phyloP scores from a whole-genome alignment of 2,888 invertebrate species.

The Nemapogon koenigi region DNA sequence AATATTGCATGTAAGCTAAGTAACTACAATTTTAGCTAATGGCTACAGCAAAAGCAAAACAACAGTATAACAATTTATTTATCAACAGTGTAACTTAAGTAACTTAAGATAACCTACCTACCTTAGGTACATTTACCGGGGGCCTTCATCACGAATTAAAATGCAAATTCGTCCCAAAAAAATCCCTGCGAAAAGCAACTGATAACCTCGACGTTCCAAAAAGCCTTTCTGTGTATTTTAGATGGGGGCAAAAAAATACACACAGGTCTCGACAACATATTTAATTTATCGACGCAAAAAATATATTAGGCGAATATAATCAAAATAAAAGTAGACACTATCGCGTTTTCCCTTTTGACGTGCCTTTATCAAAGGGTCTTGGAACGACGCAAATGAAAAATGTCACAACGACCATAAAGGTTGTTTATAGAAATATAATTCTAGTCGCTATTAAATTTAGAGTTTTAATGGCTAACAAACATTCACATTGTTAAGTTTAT shows the following conservation, averaged over 20 bases:
- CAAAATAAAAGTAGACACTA: constrained; percentile 18
- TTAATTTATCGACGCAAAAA: constrained; percentile 36
- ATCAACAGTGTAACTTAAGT: too few relatives aligned
- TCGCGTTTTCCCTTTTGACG: constrained; percentile 17
- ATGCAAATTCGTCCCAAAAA: constrained; percentile 6
- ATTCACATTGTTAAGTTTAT: constrained; percentile 44
- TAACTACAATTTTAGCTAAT: too few relatives aligned
- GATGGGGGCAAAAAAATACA: constrained; percentile 24
- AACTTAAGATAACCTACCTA: too few relatives aligned
- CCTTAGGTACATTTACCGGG: too few relatives aligned
- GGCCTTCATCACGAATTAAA: constrained; percentile 6
- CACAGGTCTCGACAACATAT: constrained; percentile 50
- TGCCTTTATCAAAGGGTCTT: constrained; percentile 23
- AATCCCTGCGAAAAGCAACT: too few relatives aligned
- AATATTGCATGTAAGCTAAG: too few relatives aligned
- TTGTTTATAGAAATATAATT: too few relatives aligned
- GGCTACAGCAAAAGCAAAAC: too few relatives aligned
- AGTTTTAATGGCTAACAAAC: too few relatives aligned
- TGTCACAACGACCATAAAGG: neutral
- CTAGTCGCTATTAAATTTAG: too few relatives aligned
- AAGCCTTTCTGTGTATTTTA: constrained; percentile 59
- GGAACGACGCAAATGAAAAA: too few relatives aligned
- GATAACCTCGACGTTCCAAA: constrained; percentile 52
- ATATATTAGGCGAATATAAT: constrained; percentile 23
- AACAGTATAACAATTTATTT: too few relatives aligned